These are phyloP conservation scores for Sphaerophoria taeniata DNA, from an alignment of 2,888 invertebrate species.

Conservation along the genomic window DNA sequence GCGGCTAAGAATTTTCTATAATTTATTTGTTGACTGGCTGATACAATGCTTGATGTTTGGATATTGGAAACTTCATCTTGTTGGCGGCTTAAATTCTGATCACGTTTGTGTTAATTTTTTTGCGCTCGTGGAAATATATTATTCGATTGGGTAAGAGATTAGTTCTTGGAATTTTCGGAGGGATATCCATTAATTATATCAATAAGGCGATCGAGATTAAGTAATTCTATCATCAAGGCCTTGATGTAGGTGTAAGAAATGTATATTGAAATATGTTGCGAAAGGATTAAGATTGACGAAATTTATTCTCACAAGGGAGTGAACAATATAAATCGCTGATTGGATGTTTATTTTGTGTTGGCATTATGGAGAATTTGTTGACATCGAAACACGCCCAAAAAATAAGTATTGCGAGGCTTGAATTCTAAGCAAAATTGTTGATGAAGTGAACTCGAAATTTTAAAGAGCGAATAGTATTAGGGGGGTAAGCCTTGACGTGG, in stretches of 20 bases:
- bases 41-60: background rate
- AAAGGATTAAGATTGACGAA: background rate
- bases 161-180: conserved; percentile 63
- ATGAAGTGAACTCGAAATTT: no score
- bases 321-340: no score
- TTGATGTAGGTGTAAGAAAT: background rate
- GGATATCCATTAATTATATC: conserved; percentile 65
- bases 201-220: conserved; percentile 63
- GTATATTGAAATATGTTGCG: background rate
- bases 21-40: conserved; percentile 63
- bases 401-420: no score
- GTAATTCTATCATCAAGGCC: conserved; percentile 41
- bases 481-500: no score
- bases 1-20: conserved; percentile 67
- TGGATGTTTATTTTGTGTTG: no score
- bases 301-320: no score
- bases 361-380: no score
- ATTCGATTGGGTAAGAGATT: conserved; percentile 57
- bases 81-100: conserved; percentile 45
- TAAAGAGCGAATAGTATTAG: no score
- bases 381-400: no score
- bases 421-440: no score
- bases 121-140: background rate
- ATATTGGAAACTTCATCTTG: conserved; percentile 13
- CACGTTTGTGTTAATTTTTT: conserved; percentile 46